Percentiles rank a stretch among this genome's conserved stretches.
These are phyloP conservation scores for Turnix velox DNA, from an alignment of 2,113 vertebrate genomes.

Conservation along the genomic window DNA sequence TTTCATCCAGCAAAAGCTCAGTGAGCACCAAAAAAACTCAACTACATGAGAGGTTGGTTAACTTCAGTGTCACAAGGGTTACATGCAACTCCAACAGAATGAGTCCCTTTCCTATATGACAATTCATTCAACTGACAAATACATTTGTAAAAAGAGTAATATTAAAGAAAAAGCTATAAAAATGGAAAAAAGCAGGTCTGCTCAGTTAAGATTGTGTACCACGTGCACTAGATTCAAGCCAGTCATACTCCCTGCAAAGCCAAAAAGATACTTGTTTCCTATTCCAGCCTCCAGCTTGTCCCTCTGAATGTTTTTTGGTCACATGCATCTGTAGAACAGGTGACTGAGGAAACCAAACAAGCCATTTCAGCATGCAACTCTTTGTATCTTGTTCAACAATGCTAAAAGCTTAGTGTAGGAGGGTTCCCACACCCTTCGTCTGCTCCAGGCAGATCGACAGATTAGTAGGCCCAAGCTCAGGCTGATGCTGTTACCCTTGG, in stretches of 20 bases:
- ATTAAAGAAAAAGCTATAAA: neutral
- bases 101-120: neutral
- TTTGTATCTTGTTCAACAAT: neutral
- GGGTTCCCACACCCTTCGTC: conserved; percentile 15
- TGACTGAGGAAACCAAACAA: neutral
- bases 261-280: neutral
- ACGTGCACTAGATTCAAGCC: neutral
- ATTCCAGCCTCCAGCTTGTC: neutral
- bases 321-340: neutral
- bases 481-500: neutral
- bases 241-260: neutral
- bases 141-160: neutral
- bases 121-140: neutral
- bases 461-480: neutral
- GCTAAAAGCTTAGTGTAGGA: neutral
- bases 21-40: neutral
- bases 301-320: neutral
- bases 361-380: neutral
- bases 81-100: neutral
- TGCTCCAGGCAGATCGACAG: conserved; percentile 16
- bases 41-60: neutral
- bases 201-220: neutral
- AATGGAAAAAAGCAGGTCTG: neutral
- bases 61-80: neutral
- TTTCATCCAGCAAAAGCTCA: neutral